These are phyloP conservation scores for Pollenia angustigena DNA, from an alignment of 2,888 invertebrate genomes.

Conservation along the genomic window DNA sequence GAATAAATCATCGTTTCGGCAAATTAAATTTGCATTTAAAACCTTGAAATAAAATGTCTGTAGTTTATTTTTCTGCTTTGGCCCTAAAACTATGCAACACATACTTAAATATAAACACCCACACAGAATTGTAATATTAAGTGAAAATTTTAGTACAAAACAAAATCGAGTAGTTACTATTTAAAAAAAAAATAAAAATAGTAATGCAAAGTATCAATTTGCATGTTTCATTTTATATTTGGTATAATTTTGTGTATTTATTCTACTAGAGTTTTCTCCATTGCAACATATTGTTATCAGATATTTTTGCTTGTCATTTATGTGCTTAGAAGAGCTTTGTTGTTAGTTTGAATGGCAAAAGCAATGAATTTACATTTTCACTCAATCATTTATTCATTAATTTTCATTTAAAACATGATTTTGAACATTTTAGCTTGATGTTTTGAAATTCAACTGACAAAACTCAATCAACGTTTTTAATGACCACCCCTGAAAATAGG, in stretches of 20 bases:
- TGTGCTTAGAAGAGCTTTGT: neutral
- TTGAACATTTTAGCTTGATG: conserved; percentile 19
- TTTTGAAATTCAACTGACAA: neutral
- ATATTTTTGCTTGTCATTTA: conserved; percentile 42
- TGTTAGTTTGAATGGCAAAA: neutral
- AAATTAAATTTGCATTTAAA: conserved; percentile 40
- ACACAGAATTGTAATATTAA: neutral
- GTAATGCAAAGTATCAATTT: conserved; percentile 42
- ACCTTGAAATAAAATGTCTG: neutral
- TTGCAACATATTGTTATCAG: neutral
- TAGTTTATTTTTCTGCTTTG: conserved; percentile 2
- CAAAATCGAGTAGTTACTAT: conserved; percentile 34
- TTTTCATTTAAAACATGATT: conserved; percentile 32
- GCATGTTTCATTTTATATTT: conserved; percentile 31
- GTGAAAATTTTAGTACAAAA: neutral
- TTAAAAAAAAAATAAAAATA: conserved; percentile 31
- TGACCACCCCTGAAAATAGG: neutral
- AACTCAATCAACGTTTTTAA: neutral
- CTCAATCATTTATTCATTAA: neutral
- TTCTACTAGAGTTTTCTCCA: neutral
- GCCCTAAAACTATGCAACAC: neutral
- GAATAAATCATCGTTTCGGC: conserved; percentile 3
- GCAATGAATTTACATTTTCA: conserved; percentile 19
- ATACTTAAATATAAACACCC: neutral
- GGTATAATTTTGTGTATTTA: neutral